Conservation (phyloP, 2,888 invertebrate genomes). For the Drosophila merina region DNA sequence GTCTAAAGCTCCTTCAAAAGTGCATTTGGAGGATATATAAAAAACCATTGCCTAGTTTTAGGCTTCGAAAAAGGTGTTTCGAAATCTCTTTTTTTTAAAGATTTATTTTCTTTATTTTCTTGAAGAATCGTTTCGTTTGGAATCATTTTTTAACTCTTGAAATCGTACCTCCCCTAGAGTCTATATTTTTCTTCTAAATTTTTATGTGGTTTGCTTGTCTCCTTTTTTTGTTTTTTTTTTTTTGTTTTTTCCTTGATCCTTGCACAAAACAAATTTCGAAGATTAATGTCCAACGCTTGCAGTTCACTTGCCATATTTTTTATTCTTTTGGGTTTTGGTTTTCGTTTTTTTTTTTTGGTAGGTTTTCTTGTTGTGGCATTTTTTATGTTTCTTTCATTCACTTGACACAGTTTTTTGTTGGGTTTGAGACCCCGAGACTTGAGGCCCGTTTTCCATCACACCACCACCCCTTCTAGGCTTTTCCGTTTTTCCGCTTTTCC, state of each 20-base stretch:
- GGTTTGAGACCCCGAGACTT: background rate
- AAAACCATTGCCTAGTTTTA: background rate
- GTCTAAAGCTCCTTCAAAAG: background rate
- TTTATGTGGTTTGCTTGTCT: slow-evolving; percentile 8
- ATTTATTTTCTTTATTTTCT: background rate
- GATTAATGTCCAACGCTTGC: slow-evolving; percentile 61
- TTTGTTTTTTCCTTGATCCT: slow-evolving; percentile 17
- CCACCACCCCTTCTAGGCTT: slow-evolving; percentile 7
- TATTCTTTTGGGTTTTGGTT: background rate
- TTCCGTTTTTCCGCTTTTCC: slow-evolving; percentile 1
- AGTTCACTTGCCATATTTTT: slow-evolving; percentile 34
- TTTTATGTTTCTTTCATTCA: slow-evolving; percentile 34
- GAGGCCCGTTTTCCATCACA: slow-evolving; percentile 23
- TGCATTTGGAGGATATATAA: fast-evolving
- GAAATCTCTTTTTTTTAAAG: background rate
- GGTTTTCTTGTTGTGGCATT: slow-evolving; percentile 9
- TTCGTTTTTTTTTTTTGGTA: slow-evolving; percentile 5
- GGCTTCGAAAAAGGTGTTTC: background rate
- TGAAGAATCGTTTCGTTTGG: no score
- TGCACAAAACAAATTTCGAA: slow-evolving; percentile 67
- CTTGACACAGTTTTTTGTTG: slow-evolving; percentile 44
- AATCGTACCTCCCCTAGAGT: background rate
- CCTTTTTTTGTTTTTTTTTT: background rate
- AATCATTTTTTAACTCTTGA: background rate
- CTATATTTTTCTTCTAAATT: background rate